Percentiles rank a stretch among this genome's conserved stretches.
phyloP scores from a whole-genome alignment of 2,113 vertebrate species.

The Nothoprocta pentlandii region DNA sequence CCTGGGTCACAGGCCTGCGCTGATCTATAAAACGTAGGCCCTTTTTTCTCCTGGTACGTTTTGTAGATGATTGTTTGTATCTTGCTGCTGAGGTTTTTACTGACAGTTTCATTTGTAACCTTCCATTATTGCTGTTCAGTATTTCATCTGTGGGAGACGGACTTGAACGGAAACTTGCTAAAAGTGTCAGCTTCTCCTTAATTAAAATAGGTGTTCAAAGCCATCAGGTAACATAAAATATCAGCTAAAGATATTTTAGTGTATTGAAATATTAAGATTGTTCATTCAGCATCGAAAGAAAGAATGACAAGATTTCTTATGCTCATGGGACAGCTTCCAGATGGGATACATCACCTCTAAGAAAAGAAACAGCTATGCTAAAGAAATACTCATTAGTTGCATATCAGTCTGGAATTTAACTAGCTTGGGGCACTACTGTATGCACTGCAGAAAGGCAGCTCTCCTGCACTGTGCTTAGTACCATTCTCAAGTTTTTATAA shows the following conservation, averaged over 20 bases:
- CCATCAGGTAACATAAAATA: not conserved
- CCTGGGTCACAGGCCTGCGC: not conserved
- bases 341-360: not conserved
- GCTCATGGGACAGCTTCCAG: not conserved
- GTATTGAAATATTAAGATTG: not conserved
- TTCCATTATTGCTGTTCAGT: not conserved
- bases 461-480: not conserved
- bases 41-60: not conserved
- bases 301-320: constrained; percentile 5
- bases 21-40: not conserved
- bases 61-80: not conserved
- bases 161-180: not conserved
- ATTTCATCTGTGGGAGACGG: not conserved
- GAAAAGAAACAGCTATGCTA: not conserved
- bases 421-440: not conserved
- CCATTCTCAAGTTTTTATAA: not conserved
- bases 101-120: not conserved
- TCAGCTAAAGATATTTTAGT: constrained; percentile 18
- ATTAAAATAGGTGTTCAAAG: constrained; percentile 7
- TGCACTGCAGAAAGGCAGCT: not conserved
- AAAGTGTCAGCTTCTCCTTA: constrained; percentile 13
- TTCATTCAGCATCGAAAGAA: constrained; percentile 11
- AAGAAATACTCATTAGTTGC: constrained; percentile 24
- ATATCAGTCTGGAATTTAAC: constrained; percentile 16
- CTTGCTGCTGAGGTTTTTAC: not conserved